Conservation (phyloP, 1,140 invertebrate genomes). For the Saccostrea cuccullata region DNA sequence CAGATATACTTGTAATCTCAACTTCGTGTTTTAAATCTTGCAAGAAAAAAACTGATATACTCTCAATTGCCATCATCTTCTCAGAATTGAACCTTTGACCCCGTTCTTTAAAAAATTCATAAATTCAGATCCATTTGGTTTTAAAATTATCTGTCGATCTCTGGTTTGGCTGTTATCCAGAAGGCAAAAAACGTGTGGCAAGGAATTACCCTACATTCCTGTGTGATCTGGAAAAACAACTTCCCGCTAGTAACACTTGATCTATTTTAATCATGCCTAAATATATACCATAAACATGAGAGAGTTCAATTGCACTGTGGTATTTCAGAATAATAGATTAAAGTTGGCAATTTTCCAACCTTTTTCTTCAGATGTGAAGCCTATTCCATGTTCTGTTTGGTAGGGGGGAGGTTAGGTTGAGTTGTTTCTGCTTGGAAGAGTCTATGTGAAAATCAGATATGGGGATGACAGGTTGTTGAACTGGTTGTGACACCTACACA, state of each 20-base stretch:
- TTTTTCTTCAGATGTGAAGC: not conserved
- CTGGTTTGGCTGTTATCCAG: not conserved
- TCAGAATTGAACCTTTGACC: not conserved
- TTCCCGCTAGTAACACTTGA: slow-evolving; percentile 24
- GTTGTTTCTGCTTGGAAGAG: slow-evolving; percentile 12
- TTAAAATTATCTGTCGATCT: not conserved
- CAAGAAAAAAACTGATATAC: too few species aligned
- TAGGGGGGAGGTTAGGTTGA: not conserved
- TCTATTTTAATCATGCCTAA: slow-evolving; percentile 32
- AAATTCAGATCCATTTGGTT: not conserved
- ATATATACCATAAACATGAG: slow-evolving; percentile 30
- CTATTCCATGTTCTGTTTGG: slow-evolving; percentile 1
- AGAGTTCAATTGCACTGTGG: slow-evolving; percentile 35
- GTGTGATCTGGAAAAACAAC: not conserved
- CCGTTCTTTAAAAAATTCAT: not conserved
- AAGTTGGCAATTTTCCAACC: slow-evolving; percentile 13
- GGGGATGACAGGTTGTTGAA: slow-evolving; percentile 48
- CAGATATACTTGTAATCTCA: not conserved
- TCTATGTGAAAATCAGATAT: slow-evolving; percentile 40
- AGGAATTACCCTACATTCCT: slow-evolving; percentile 35
- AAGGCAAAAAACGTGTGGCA: not conserved
- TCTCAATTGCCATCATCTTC: not conserved
- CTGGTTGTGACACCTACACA: slow-evolving; percentile 44
- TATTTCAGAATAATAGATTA: slow-evolving; percentile 38
- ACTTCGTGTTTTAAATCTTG: not conserved